Evolutionary conservation across 2,797 vertebrate genomes (phyloP), one percentile per base, ranked within the genome.

Genomic region (Pseudochaenichthys georgianus): DNA sequence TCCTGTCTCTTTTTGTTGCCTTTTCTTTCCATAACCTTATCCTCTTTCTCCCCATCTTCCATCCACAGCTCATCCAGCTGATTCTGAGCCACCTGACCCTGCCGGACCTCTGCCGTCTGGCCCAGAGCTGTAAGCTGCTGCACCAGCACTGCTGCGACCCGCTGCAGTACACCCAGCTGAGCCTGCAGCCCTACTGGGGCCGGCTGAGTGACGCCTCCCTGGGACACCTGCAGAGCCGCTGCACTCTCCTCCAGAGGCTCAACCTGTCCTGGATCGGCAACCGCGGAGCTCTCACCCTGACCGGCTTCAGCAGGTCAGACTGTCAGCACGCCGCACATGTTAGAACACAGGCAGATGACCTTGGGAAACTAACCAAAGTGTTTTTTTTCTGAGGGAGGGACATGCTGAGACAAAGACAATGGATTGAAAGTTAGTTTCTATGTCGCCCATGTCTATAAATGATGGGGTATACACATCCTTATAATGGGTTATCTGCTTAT

Each of bases 251-350:
- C 90, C 98, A 99, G 91, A 97, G 97, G 95, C 96, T 99, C 92
- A 98, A 98, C 95, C 96, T 99, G 84, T 99, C 98, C 90, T 99
- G 98, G 98, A 98, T 97, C 34, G 98, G 98, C 87, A 99, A 96
- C 92, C 96, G 97, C 13, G 97, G 97, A 81, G 95, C 96, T 73
- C 96, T 99, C 90, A 97, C 97, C 79, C 91, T 96, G 85, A 88
- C 92, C 52, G 98, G 97, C 83, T 98, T 99, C 95, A 96, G 96
- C 97, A 99, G 98, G 98, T 99, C 88, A 95, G 95, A 92, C 80
- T 73, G 73, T 80, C 87, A 82, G 72, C 17, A 0, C 54, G 34
- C 66, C 41, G 23, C 62, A 60, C 83, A 64, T 70, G 61, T 41
- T 64, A 28, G 42, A 78, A 73, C 68, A 57, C 69, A 64, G 12